Percentiles rank a stretch among this genome's conserved stretches.
Conservation (phyloP, 2,113 vertebrate species). For the Urocolius indicus region DNA sequence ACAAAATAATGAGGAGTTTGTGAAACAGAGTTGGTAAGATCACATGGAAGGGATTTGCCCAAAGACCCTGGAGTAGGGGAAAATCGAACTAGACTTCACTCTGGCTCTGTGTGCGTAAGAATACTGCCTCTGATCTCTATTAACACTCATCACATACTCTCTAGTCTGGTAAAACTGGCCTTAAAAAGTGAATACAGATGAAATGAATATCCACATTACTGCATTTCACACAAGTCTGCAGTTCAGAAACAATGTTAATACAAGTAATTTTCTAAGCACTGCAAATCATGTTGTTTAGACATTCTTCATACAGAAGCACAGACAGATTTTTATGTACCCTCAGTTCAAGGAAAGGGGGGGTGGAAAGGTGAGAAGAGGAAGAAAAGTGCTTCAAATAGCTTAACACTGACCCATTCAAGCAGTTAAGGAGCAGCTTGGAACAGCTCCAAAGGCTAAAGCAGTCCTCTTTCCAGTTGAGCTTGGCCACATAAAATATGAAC, state of each 20-base stretch:
- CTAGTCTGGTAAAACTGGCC: not conserved
- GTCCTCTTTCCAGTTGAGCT: constrained; percentile 3
- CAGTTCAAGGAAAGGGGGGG: constrained; percentile 1
- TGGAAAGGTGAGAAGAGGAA: constrained; percentile 31
- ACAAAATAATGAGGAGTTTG: not conserved
- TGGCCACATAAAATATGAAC: constrained; percentile 30
- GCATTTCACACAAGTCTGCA: not conserved
- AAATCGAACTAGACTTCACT: not conserved
- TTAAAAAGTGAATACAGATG: not conserved
- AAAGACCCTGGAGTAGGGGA: not conserved
- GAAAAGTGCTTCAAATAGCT: constrained; percentile 32
- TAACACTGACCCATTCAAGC: constrained; percentile 26
- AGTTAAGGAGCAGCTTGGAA: constrained; percentile 29
- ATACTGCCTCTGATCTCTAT: not conserved
- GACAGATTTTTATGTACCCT: not conserved
- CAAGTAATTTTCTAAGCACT: not conserved
- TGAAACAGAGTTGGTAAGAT: not conserved
- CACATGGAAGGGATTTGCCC: not conserved
- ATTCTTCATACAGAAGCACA: not conserved
- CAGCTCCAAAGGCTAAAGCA: constrained; percentile 36
- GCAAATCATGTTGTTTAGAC: not conserved
- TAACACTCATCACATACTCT: not conserved
- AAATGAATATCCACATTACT: not conserved
- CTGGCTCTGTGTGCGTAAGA: not conserved
- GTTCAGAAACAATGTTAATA: not conserved